Conservation (phyloP, 2,797 vertebrate species). For the Ctenopoma multispine region DNA sequence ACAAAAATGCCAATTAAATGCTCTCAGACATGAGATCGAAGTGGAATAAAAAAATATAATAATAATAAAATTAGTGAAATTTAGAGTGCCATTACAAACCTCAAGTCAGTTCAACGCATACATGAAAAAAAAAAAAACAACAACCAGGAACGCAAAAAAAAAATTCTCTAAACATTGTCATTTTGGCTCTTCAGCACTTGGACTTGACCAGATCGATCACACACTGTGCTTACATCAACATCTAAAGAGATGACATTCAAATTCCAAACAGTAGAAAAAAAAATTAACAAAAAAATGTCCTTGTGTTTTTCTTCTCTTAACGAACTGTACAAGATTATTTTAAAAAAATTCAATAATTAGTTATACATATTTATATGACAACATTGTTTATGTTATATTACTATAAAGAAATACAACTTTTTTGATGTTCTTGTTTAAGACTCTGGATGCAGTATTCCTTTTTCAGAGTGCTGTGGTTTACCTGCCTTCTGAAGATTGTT, state of each 20-base stretch:
- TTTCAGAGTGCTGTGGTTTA: conserved; percentile 47
- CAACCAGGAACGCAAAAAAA: not conserved
- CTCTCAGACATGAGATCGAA: not conserved
- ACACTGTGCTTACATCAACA: conserved; percentile 80
- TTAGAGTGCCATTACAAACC: not conserved
- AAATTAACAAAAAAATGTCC: conserved; percentile 59
- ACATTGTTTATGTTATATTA: conserved; percentile 79
- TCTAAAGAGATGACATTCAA: conserved; percentile 76
- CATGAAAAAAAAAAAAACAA: not conserved
- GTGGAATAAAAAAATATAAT: not conserved
- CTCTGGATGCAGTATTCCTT: conserved; percentile 81
- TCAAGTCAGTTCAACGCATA: not conserved
- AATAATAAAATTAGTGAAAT: not conserved
- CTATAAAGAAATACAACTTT: conserved; percentile 76
- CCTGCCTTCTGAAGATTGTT: conserved; percentile 21
- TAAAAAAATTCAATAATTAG: conserved; percentile 80
- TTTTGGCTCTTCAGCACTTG: conserved; percentile 55
- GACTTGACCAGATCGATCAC: conserved; percentile 62
- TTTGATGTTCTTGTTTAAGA: conserved; percentile 42
- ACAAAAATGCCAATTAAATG: not conserved
- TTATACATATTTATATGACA: conserved; percentile 85
- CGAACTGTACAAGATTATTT: conserved; percentile 85
- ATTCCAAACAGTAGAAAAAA: conserved; percentile 78
- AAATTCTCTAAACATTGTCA: conserved; percentile 15
- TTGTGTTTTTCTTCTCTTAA: conserved; percentile 63